These are phyloP conservation scores for Henicopernis longicauda DNA, from an alignment of 2,113 vertebrate species.

Conservation along the genomic window DNA sequence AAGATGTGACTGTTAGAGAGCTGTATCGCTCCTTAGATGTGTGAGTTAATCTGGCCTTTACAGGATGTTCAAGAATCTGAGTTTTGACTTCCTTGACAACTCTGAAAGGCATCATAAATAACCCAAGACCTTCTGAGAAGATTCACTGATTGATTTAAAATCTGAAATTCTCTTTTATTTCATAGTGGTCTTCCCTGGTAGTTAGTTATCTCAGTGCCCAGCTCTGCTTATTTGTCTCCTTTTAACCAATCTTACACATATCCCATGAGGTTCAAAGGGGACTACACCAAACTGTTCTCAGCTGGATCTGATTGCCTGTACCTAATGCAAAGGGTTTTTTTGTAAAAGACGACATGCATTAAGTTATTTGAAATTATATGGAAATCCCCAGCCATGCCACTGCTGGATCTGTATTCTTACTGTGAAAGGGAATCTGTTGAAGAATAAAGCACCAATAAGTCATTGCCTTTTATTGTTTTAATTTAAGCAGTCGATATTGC, in stretches of 20 bases:
- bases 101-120: not conserved
- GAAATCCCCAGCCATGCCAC: not conserved
- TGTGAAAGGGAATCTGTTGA: not conserved
- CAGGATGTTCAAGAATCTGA: not conserved
- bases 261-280: not conserved
- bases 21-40: not conserved
- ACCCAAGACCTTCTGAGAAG: not conserved
- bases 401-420: not conserved
- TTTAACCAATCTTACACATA: not conserved
- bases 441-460: not conserved
- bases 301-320: not conserved
- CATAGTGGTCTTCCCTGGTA: not conserved
- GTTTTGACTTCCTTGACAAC: not conserved
- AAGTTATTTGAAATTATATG: not conserved
- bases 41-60: not conserved
- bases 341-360: not conserved
- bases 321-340: not conserved
- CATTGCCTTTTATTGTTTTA: not conserved
- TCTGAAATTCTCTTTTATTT: not conserved
- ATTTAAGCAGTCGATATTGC: fast-evolving
- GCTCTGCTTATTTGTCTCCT: not conserved
- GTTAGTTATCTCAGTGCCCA: not conserved
- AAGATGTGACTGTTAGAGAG: not conserved
- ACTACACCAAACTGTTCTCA: not conserved
- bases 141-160: not conserved